Evolutionary conservation across 2,888 invertebrate genomes (phyloP), one percentile per base, ranked within the genome.

Genomic region (Escarpia spicata): DNA sequence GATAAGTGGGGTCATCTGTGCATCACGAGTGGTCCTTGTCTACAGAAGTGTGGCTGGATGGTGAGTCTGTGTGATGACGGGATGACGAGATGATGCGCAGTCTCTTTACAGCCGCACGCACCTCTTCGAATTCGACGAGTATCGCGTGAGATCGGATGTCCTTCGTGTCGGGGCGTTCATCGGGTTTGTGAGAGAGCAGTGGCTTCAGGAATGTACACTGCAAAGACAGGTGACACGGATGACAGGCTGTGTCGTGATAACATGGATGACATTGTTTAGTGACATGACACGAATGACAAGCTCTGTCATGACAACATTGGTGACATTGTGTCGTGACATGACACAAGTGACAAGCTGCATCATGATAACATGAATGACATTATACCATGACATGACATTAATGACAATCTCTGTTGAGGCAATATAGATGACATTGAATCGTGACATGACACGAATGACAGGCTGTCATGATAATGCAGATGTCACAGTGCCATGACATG

Each of bases 81-180:
- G 91, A 31, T 15, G 89, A 60, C n/a, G 92, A 75, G 43, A 10
- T 15, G 60, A 15, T 91, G 52, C 92, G 93, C 43, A 92, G 89
- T 10, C 92, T 60, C 44, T 91, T 92, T 19, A 92, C 31, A 9
- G 91, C 90, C 52, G 90, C 92, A 0, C 93, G 92, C 3, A 93
- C 92, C 12, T 92, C 93, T 75, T 94, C 94, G 89, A 93, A 93
- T 60, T 93, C 92, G 10, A 60, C 43, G 91, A 94, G 90, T 43
- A 94, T 91, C 4, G 90, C n/a, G 60, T 94, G 89, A 2, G 93
- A 37, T 3, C 93, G 93, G 91, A 94, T 93, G 37, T 93, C 93
- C 60, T 92, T 92, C 15, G 94, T 93, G 43, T 92, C 91, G 15
- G 94, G 94, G 15, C 94, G 93, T 37, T 93, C 91, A 8, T 91